phyloP scores from a whole-genome alignment of 2,888 invertebrate genomes.

The Petrolisthes manimaculis region DNA sequence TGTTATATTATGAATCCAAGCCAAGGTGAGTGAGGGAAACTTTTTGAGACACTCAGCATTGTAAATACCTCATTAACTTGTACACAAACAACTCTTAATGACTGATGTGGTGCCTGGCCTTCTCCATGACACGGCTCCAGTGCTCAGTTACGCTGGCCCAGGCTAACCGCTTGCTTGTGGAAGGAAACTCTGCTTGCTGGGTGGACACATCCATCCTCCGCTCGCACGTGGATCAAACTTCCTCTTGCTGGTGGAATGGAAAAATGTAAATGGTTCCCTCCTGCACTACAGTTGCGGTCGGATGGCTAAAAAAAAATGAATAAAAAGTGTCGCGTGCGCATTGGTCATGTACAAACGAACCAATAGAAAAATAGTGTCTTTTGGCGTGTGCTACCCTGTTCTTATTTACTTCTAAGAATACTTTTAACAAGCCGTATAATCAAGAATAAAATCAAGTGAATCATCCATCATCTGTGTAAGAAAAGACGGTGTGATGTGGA shows the following conservation, averaged over 20 bases:
- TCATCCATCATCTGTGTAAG: too few species aligned
- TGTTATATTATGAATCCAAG: slow-evolving; percentile 51
- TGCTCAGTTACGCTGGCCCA: slow-evolving; percentile 36
- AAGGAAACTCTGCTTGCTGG: slow-evolving; percentile 30
- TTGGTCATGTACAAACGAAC: slow-evolving; percentile 20
- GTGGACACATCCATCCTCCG: background rate
- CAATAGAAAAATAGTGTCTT: slow-evolving; percentile 27
- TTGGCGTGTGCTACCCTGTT: background rate
- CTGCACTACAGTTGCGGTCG: background rate
- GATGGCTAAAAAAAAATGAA: background rate
- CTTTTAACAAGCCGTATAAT: background rate
- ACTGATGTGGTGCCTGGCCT: slow-evolving; percentile 51
- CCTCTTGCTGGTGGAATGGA: too few species aligned
- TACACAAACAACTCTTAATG: slow-evolving; percentile 40
- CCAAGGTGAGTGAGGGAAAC: slow-evolving; percentile 40
- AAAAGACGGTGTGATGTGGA: too few species aligned
- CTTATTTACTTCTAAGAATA: background rate
- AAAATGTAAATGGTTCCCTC: background rate
- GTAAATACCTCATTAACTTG: slow-evolving; percentile 60
- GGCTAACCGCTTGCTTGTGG: slow-evolving; percentile 47
- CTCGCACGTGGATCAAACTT: too few species aligned
- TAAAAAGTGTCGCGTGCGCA: slow-evolving; percentile 8
- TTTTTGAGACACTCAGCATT: slow-evolving; percentile 46
- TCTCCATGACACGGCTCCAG: slow-evolving; percentile 56
- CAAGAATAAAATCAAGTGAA: background rate